Conservation (phyloP, 2,888 invertebrate species). For the Sinohyriopsis cumingii region DNA sequence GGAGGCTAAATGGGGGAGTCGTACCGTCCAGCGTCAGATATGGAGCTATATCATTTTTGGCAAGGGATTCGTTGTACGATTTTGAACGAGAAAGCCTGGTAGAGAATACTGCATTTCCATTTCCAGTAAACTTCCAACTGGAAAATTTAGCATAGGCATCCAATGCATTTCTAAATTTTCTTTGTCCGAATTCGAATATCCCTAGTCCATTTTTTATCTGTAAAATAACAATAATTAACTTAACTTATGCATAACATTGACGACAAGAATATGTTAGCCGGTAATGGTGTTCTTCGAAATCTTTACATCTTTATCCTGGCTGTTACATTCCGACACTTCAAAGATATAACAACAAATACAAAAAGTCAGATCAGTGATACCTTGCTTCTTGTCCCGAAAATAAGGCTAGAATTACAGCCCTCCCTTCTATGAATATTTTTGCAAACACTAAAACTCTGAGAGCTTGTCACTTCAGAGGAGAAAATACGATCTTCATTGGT, state of each 20-base stretch:
- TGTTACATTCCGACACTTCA: not conserved
- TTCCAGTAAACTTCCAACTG: conserved; percentile 53
- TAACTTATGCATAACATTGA: not conserved
- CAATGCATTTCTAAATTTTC: conserved; percentile 52
- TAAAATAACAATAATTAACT: conserved; percentile 78
- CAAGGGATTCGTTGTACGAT: conserved; percentile 51
- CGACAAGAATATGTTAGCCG: too few relatives aligned
- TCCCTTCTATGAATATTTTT: too few relatives aligned
- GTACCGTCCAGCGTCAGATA: conserved; percentile 54
- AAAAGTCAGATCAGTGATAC: too few relatives aligned
- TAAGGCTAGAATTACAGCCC: too few relatives aligned
- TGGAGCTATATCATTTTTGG: conserved; percentile 49
- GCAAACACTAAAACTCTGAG: too few relatives aligned
- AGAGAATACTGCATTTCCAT: conserved; percentile 48
- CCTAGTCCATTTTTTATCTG: conserved; percentile 64
- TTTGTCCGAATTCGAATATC: conserved; percentile 52
- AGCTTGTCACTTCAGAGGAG: too few relatives aligned
- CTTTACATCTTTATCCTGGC: not conserved
- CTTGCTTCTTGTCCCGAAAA: too few relatives aligned
- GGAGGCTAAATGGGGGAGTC: conserved; percentile 44
- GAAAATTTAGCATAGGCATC: conserved; percentile 61
- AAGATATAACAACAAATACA: too few relatives aligned
- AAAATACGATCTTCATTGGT: not conserved
- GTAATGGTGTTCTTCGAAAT: not conserved
- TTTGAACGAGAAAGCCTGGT: conserved; percentile 50